Evolutionary conservation across 2,888 invertebrate species (phyloP), one percentile per base, ranked within the genome.

Genomic region (Drosophila anomalata): DNA sequence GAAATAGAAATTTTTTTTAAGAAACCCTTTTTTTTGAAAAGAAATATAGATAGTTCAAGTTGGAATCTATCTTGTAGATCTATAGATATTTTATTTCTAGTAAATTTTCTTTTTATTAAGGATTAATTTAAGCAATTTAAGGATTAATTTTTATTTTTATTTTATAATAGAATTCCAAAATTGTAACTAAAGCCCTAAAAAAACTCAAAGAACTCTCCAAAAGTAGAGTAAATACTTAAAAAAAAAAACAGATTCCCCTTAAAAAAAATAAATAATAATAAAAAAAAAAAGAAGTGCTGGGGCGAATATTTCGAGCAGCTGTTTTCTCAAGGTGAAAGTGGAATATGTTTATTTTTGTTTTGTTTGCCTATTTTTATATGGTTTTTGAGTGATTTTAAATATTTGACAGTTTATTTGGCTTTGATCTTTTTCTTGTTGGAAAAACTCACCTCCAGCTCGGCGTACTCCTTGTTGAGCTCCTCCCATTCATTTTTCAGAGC

Each of bases 401-500:
- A 36, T 36, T 36, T 36, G 36, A 36, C 36, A n/a, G n/a, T 1
- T 36, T 36, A 7, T n/a, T n/a, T 36, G 6, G 39, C 26, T 39
- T 46, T 20, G 47, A 20, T 31, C 33, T 20, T 11, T 39, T 24
- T n/a, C n/a, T n/a, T 9, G 9, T 5, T 11, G n/a, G 42, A 39
- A 75, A 79, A 75, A 79, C 84, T 89, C 93, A 97, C 97, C 95
- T 97, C 96, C 72, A 97, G 93, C 72, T 95, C 94, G 91, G 95
- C 95, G 91, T 94, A 97, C 90, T 97, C 97, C 47, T 93, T 93
- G 61, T 94, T 92, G 76, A 97, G 93, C 90, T 97, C 97, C 76
- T 95, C 94, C 96, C 96, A 97, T 89, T 97, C 97, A 89, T 94
- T 94, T 44, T 63, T 70, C 54, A 92, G 93, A 81, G 94, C 94